phyloP scores from a whole-genome alignment of 2,797 vertebrate species.

The Periophthalmus magnuspinnatus region DNA sequence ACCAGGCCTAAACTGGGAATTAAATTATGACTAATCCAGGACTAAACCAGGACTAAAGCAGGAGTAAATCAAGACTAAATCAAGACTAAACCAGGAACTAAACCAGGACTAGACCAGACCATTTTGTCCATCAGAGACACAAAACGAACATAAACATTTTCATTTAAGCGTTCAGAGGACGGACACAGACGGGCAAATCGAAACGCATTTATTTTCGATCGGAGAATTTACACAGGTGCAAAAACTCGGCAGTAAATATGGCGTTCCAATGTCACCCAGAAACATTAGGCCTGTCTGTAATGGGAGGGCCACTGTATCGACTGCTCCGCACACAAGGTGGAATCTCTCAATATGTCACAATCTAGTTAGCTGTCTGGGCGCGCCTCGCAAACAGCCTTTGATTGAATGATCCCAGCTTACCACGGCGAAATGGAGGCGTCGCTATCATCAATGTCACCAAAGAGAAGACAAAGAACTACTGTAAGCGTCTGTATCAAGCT shows the following conservation, averaged over 20 bases:
- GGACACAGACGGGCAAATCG: conserved; percentile 19
- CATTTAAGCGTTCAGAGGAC: conserved; percentile 26
- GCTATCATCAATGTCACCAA: conserved; percentile 29
- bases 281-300: conserved; percentile 39
- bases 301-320: conserved; percentile 46
- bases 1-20: too few species aligned
- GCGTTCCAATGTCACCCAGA: conserved; percentile 56
- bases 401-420: conserved; percentile 54
- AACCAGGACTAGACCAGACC: too few species aligned
- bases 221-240: conserved; percentile 19
- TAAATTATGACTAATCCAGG: too few species aligned
- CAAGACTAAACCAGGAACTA: too few species aligned
- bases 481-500: conserved; percentile 45
- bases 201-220: conserved; percentile 24
- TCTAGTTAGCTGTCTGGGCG: conserved; percentile 55
- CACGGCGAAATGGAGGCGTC: conserved; percentile 33
- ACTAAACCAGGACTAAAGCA: too few species aligned
- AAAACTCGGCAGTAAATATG: conserved; percentile 33
- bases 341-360: conserved; percentile 67
- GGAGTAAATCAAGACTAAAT: too few species aligned
- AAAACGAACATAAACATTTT: conserved; percentile 2
- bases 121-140: conserved; percentile 3
- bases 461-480: conserved; percentile 14
- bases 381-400: conserved; percentile 57
- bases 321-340: conserved; percentile 46